phyloP scores from a whole-genome alignment of 2,113 vertebrate genomes.

The Piaya cayana region DNA sequence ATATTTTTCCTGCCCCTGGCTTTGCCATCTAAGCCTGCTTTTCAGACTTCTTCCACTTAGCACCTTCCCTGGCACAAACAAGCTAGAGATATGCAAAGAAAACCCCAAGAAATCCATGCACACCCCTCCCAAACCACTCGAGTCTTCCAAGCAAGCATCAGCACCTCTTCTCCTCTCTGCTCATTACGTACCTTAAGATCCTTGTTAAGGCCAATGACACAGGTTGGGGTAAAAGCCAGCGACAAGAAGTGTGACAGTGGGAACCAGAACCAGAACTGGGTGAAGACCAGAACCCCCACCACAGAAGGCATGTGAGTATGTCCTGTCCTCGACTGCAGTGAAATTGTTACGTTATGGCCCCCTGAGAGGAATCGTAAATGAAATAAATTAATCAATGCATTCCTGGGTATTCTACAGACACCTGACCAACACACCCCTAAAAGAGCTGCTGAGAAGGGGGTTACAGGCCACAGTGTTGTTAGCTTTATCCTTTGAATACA shows the following conservation, averaged over 20 bases:
- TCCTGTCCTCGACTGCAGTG: constrained; percentile 95
- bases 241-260: constrained; percentile 97
- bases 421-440: not conserved
- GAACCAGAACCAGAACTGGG: constrained; percentile 99
- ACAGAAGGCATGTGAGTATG: constrained; percentile 99
- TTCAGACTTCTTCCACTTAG: not conserved
- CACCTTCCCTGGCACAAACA: not conserved
- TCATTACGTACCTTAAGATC: constrained; percentile 89
- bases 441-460: not conserved
- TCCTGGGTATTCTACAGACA: not conserved
- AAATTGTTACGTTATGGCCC: constrained; percentile 96
- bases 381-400: not conserved
- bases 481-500: not conserved
- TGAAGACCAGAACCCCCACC: constrained; percentile 96
- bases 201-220: constrained; percentile 98
- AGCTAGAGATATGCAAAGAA: not conserved
- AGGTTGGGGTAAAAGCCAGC: constrained; percentile 94
- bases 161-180: not conserved
- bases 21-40: not conserved
- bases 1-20: not conserved
- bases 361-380: constrained; percentile 73
- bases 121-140: rapidly evolving
- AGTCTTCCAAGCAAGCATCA: not conserved
- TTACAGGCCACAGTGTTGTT: not conserved
- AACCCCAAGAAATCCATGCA: not conserved